Percentiles rank a stretch among this genome's conserved stretches.
These are phyloP conservation scores for Hippopotamus amphibius DNA, from an alignment of 2,113 vertebrate genomes.

Conservation along the genomic window DNA sequence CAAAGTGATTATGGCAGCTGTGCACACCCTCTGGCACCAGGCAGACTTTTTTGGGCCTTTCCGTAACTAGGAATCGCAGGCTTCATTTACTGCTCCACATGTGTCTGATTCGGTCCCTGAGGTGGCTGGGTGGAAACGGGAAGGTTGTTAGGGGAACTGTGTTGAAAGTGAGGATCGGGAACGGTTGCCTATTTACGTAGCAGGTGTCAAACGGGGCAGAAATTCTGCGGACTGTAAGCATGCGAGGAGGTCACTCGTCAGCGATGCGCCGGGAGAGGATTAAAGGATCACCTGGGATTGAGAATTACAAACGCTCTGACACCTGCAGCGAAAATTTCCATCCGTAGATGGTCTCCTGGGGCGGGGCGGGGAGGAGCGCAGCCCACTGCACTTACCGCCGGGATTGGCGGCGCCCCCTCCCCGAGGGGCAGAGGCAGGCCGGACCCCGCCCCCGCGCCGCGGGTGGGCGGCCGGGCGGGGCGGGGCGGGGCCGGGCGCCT, in stretches of 20 bases:
- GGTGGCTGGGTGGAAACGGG: background rate
- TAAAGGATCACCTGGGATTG: background rate
- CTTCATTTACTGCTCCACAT: background rate
- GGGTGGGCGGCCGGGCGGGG: background rate
- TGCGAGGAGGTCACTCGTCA: background rate
- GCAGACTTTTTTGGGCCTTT: background rate
- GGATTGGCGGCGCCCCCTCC: background rate
- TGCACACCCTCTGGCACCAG: background rate
- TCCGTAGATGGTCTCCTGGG: background rate
- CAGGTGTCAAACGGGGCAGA: background rate
- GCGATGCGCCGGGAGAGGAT: background rate
- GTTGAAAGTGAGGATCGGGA: background rate
- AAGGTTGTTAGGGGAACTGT: background rate
- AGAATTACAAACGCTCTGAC: background rate
- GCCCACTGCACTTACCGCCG: background rate
- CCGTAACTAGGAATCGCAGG: background rate
- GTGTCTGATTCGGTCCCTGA: background rate
- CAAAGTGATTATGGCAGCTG: constrained; percentile 47
- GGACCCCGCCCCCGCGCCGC: constrained; percentile 1
- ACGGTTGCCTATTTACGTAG: background rate
- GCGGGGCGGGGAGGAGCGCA: background rate
- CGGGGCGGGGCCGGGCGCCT: background rate
- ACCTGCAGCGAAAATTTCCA: constrained; percentile 73
- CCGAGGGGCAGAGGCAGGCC: rapidly evolving
- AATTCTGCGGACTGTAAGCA: background rate